Conservation (phyloP, 2,797 vertebrate genomes). For the Diceros bicornis region DNA sequence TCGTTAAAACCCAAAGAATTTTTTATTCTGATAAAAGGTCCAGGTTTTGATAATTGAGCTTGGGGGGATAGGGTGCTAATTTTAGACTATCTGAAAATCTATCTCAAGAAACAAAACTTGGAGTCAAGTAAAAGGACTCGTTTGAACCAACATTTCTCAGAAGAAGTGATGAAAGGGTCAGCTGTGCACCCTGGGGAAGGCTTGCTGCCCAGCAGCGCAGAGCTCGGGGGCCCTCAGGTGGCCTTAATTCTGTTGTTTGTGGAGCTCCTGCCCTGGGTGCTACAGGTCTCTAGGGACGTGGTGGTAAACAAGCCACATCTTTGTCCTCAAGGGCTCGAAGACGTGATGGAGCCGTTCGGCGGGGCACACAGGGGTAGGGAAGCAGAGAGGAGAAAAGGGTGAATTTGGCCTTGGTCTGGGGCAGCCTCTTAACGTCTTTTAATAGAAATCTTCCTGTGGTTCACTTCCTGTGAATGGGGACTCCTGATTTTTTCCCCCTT, state of each 20-base stretch:
- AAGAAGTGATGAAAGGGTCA: neutral
- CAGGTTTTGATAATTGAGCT: neutral
- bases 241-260: neutral
- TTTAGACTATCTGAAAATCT: neutral
- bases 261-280: too few relatives aligned
- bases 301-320: neutral
- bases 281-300: neutral
- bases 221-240: fast-evolving
- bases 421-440: neutral
- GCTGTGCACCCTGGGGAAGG: fast-evolving
- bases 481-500: neutral
- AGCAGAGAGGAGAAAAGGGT: neutral
- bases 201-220: too few relatives aligned
- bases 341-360: neutral
- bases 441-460: neutral
- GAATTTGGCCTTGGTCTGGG: neutral
- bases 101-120: constrained; percentile 16
- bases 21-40: neutral
- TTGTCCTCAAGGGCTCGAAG: neutral
- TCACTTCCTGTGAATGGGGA: neutral
- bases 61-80: neutral
- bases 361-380: neutral
- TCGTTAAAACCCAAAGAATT: neutral
- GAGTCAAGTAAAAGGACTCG: neutral
- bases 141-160: neutral